phyloP scores from a whole-genome alignment of 2,888 invertebrate genomes.

The Urechis unicinctus region DNA sequence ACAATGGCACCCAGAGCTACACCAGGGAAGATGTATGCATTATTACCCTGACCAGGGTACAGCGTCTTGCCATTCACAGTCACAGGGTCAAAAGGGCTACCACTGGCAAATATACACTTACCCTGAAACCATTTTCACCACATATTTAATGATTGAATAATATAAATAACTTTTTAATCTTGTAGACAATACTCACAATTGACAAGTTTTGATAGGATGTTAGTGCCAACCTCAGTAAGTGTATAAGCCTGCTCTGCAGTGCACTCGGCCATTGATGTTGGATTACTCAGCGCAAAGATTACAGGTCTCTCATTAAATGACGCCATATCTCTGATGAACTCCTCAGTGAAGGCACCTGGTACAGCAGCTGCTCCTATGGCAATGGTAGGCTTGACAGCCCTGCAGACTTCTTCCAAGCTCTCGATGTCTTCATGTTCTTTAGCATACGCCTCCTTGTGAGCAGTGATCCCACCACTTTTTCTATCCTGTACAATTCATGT shows the following conservation, averaged over 20 bases:
- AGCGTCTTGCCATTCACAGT: slow-evolving; percentile 70
- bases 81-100: slow-evolving; percentile 90
- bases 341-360: slow-evolving; percentile 84
- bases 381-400: slow-evolving; percentile 74
- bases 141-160: background rate
- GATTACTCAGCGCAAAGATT: slow-evolving; percentile 96
- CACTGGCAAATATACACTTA: slow-evolving; percentile 86
- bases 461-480: slow-evolving; percentile 63
- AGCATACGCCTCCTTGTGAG: slow-evolving; percentile 71
- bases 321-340: slow-evolving; percentile 82
- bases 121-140: slow-evolving; percentile 61
- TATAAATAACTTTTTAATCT: background rate
- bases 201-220: slow-evolving; percentile 8
- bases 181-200: slow-evolving; percentile 56
- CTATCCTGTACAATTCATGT: slow-evolving; percentile 63
- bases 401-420: slow-evolving; percentile 75
- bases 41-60: slow-evolving; percentile 82
- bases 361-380: slow-evolving; percentile 95
- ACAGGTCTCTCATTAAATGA: slow-evolving; percentile 76
- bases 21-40: slow-evolving; percentile 65
- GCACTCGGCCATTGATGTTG: slow-evolving; percentile 96
- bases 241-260: slow-evolving; percentile 97
- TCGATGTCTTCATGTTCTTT: slow-evolving; percentile 63
- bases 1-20: slow-evolving; percentile 85
- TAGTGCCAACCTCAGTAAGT: slow-evolving; percentile 15